Evolutionary conservation across 2,797 vertebrate genomes (phyloP).

Genomic region (Botia kubotai): DNA sequence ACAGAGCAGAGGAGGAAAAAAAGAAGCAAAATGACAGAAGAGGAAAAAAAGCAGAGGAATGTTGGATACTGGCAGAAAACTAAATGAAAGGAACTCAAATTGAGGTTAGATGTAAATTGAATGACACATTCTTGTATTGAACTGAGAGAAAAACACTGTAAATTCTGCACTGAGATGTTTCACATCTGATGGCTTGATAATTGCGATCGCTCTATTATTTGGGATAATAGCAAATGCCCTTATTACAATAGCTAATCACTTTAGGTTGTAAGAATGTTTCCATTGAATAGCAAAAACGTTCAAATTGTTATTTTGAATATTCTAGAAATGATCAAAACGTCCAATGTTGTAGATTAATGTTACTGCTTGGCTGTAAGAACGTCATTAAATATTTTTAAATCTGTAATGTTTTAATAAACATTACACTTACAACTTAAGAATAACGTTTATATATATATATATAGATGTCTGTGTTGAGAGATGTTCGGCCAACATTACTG

Average conservation of each 20-base stretch:
- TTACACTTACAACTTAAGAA: no score
- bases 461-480: constrained; percentile 9
- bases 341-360: no score
- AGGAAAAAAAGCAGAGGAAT: constrained; percentile 33
- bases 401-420: no score
- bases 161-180: constrained; percentile 19
- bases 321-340: no score
- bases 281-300: no score
- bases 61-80: constrained; percentile 1
- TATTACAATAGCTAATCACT: constrained; percentile 1
- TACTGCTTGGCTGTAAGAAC: no score
- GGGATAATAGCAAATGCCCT: neutral
- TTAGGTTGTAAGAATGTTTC: no score
- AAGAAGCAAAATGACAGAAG: neutral
- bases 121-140: constrained; percentile 13
- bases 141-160: neutral
- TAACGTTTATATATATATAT: no score
- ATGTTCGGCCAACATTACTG: neutral
- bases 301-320: no score
- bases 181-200: constrained; percentile 19
- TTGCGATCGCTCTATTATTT: neutral
- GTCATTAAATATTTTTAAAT: no score
- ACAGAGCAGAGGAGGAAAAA: constrained; percentile 24
- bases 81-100: constrained; percentile 22
- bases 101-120: constrained; percentile 44